Percentiles rank a stretch among this genome's conserved stretches.
Conservation (phyloP, 2,888 invertebrate genomes). For the Agrotis puta region DNA sequence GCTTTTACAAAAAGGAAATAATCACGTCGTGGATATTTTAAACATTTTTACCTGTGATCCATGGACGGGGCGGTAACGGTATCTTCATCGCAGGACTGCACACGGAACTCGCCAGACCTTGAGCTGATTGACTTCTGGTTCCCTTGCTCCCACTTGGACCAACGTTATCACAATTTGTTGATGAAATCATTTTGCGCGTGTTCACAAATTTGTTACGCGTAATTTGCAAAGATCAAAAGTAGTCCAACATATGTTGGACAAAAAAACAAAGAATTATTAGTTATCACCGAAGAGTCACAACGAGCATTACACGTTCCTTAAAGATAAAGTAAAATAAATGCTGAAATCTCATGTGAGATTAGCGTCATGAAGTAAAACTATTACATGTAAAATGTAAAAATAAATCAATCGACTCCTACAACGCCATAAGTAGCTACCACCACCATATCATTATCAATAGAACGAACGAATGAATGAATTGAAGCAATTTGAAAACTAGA, state of each 20-base stretch:
- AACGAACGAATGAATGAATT: constrained; percentile 42
- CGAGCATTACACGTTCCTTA: constrained; percentile 69
- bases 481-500: constrained; percentile 19
- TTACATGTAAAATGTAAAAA: constrained; percentile 87
- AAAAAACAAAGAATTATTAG: constrained; percentile 78
- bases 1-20: constrained; percentile 12
- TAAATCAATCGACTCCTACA: constrained; percentile 81
- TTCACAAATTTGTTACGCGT: constrained; percentile 65
- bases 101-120: constrained; percentile 81
- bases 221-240: constrained; percentile 77
- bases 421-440: constrained; percentile 80
- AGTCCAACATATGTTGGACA: constrained; percentile 83
- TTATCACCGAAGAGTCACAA: constrained; percentile 72
- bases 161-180: constrained; percentile 72
- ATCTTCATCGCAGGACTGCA: constrained; percentile 86
- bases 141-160: constrained; percentile 71
- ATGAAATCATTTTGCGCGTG: constrained; percentile 77
- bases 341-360: constrained; percentile 86
- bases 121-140: constrained; percentile 85
- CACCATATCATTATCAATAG: constrained; percentile 62
- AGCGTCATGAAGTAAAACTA: constrained; percentile 85
- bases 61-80: constrained; percentile 88
- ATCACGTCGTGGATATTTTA: constrained; percentile 59
- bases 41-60: constrained; percentile 84
- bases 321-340: constrained; percentile 74